Conservation (phyloP, 2,113 vertebrate genomes). For the Rhinoderma darwinii region DNA sequence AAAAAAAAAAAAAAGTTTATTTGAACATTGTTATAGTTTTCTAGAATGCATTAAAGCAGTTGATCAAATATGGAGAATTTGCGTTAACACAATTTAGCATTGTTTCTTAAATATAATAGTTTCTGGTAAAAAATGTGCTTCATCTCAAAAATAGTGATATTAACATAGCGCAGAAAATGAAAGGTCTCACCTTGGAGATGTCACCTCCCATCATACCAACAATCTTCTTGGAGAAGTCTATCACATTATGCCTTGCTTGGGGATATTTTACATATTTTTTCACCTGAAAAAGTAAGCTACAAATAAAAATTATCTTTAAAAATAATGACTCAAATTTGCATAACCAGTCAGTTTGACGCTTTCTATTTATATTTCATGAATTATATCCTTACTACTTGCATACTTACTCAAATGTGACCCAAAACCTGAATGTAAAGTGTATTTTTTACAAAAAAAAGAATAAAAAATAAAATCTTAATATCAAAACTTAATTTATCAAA, state of each 20-base stretch:
- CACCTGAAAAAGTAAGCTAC: neutral
- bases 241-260: neutral
- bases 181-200: neutral
- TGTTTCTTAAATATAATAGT: neutral
- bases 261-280: slow-evolving; percentile 28
- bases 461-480: neutral
- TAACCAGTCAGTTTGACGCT: neutral
- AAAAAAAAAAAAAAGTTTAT: too few species aligned
- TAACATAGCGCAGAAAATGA: slow-evolving; percentile 4
- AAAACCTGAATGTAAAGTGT: neutral
- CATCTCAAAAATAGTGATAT: neutral
- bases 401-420: neutral
- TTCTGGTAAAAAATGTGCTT: neutral
- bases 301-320: slow-evolving; percentile 23
- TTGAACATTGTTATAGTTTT: too few species aligned
- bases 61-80: neutral
- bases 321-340: slow-evolving; percentile 19
- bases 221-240: neutral
- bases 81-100: neutral
- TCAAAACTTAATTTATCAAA: neutral
- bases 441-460: too few species aligned
- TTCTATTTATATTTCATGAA: neutral
- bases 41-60: neutral
- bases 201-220: neutral
- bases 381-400: neutral